phyloP scores from a whole-genome alignment of 30 jellyfish, hydroid and myxozoan genomes.

The Mastigias papua region DNA sequence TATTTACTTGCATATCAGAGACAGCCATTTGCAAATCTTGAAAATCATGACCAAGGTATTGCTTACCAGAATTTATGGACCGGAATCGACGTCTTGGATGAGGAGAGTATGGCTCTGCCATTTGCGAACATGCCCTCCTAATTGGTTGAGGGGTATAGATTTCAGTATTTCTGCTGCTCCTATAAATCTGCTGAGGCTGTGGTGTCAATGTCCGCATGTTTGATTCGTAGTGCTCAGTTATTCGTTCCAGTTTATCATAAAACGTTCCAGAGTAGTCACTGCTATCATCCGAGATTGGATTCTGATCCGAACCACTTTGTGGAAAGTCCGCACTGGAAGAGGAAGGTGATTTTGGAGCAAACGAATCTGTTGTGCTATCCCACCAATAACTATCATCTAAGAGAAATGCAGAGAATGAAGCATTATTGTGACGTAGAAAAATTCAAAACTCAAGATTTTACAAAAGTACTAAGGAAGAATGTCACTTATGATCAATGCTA shows the following conservation, averaged over 20 bases:
- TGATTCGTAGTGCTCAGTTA: slow-evolving; percentile 42
- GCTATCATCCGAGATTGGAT: slow-evolving; percentile 53
- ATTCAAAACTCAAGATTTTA: too few relatives aligned
- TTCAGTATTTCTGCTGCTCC: not conserved
- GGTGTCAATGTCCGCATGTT: slow-evolving; percentile 69
- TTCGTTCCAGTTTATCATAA: slow-evolving; percentile 46
- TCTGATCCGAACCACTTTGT: slow-evolving; percentile 43
- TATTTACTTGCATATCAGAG: slow-evolving; percentile 84
- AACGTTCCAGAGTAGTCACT: slow-evolving; percentile 41
- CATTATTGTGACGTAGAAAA: not conserved
- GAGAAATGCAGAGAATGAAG: not conserved
- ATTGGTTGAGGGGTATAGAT: slow-evolving; percentile 73
- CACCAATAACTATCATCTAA: slow-evolving; percentile 82
- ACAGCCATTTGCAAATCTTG: slow-evolving; percentile 78
- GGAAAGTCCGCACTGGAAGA: slow-evolving; percentile 78
- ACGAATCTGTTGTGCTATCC: slow-evolving; percentile 82
- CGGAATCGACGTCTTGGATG: slow-evolving; percentile 75
- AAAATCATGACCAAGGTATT: slow-evolving; percentile 44
- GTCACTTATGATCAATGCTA: too few relatives aligned
- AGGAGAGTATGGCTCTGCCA: slow-evolving; percentile 80
- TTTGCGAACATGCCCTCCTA: slow-evolving; percentile 56
- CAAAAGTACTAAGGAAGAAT: too few relatives aligned
- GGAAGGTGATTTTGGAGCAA: slow-evolving; percentile 64
- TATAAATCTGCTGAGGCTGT: slow-evolving; percentile 40
- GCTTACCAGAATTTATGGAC: slow-evolving; percentile 46